phyloP scores from a whole-genome alignment of 2,113 vertebrate species.

The Saimiri boliviensis region DNA sequence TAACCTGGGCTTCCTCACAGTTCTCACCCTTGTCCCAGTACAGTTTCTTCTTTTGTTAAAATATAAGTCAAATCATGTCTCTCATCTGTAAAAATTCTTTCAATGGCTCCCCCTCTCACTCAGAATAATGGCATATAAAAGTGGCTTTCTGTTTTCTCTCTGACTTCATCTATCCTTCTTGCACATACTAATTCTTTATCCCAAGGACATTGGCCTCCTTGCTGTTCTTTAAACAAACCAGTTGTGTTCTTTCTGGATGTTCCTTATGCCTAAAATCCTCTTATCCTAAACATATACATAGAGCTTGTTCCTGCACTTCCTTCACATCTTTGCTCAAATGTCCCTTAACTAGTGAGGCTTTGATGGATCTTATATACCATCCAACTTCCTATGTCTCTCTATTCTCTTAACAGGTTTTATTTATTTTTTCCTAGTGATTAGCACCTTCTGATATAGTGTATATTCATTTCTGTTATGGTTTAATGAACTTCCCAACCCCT shows the following conservation, averaged over 20 bases:
- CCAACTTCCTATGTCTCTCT: neutral
- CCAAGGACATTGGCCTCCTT: neutral
- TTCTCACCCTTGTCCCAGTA: neutral
- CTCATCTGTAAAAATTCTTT: slow-evolving; percentile 15
- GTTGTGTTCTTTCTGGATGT: neutral
- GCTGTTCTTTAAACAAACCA: slow-evolving; percentile 21
- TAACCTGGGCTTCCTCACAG: neutral
- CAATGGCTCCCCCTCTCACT: neutral
- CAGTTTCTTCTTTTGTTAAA: slow-evolving; percentile 35
- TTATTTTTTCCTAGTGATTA: slow-evolving; percentile 15
- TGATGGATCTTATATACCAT: neutral
- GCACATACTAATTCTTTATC: neutral
- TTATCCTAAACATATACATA: neutral
- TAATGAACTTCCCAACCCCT: neutral
- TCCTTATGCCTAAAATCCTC: neutral
- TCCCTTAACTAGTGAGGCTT: slow-evolving; percentile 21
- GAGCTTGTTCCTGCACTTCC: slow-evolving; percentile 20
- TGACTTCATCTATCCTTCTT: neutral
- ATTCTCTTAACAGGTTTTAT: neutral
- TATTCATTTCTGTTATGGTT: slow-evolving; percentile 16
- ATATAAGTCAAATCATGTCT: neutral
- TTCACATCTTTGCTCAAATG: slow-evolving; percentile 9
- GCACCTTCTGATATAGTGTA: neutral
- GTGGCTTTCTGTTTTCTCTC: neutral
- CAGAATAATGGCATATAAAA: slow-evolving; percentile 15